phyloP scores from a whole-genome alignment of 2,888 invertebrate genomes.

The Melanophora roralis region DNA sequence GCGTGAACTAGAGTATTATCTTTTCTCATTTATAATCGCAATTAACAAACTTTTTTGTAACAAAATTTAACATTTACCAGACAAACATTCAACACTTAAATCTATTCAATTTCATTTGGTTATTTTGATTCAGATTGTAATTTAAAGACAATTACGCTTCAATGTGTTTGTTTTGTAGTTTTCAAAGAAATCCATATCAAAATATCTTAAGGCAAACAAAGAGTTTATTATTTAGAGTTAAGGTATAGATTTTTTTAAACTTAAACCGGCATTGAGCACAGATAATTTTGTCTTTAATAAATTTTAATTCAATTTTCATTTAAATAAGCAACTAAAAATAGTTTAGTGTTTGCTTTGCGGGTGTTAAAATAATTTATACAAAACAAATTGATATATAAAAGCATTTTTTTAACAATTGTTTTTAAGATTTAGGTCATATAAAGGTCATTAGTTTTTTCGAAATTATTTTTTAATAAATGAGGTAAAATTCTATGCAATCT shows the following conservation, averaged over 20 bases:
- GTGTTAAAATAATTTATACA: background rate
- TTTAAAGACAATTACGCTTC: background rate
- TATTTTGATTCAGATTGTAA: background rate
- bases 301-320: conserved; percentile 9
- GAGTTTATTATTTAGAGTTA: no score
- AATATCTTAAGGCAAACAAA: no score
- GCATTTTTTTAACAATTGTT: background rate
- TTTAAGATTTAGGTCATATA: background rate
- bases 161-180: background rate
- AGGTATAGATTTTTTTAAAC: no score
- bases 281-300: background rate
- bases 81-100: background rate
- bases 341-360: background rate
- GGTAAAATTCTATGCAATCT: no score
- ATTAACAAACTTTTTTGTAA: background rate
- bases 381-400: no score
- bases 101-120: background rate
- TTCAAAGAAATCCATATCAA: background rate
- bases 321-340: background rate
- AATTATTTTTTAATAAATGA: no score
- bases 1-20: no score
- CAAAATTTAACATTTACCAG: background rate
- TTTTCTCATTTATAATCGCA: no score
- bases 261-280: no score
- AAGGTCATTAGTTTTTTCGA: no score